Base-by-base conservation (phyloP, 2,797 vertebrate genomes). In the Mycteria americana region DNA sequence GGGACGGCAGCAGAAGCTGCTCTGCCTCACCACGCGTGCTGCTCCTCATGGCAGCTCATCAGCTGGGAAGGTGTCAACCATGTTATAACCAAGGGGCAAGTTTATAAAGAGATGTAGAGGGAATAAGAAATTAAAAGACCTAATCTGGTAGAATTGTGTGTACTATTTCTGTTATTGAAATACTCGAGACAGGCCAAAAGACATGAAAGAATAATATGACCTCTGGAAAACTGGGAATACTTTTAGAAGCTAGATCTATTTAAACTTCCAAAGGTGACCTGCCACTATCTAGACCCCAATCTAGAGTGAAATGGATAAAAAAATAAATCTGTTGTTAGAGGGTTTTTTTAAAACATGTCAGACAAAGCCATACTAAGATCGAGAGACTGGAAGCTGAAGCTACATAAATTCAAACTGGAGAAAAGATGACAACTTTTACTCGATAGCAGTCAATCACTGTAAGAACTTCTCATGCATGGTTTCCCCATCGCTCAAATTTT, bases 81-180 rank as follows among this genome's bases (percentile, higher is more conserved):
- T 2, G 17, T 62, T 73, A 11, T 50, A 51, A 12, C 54, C 69
- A 75, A 93, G 48, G 22, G 77, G 45, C 16, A 39, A 84, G 79
- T 64, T 72, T 56, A 57, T 76, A 76, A 65, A 57, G 74, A 92
- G 54, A 75, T 4, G 16, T 7, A 91, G 75, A 64, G 28, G 41
- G 54, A 88, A 77, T 82, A 75, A 89, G 56, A 76, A 89, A 92
- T 57, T 70, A 72, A 90, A 91, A 92, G n/a, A 92, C 18, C 28
- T 67, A 84, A 88, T 65, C 67, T 84, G 72, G 43, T 89, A 93
- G 59, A 87, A 79, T 27, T 41, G 21, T 45, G 4, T 64, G 22
- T 33, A 6, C 62, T 70, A 12, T 9, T 67, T 35, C 77, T 62
- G 23, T 65, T 46, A 33, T 8, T 45, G 43, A 85, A 84, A 45